phyloP scores from a whole-genome alignment of 2,888 invertebrate genomes.

The Baccha elongata region DNA sequence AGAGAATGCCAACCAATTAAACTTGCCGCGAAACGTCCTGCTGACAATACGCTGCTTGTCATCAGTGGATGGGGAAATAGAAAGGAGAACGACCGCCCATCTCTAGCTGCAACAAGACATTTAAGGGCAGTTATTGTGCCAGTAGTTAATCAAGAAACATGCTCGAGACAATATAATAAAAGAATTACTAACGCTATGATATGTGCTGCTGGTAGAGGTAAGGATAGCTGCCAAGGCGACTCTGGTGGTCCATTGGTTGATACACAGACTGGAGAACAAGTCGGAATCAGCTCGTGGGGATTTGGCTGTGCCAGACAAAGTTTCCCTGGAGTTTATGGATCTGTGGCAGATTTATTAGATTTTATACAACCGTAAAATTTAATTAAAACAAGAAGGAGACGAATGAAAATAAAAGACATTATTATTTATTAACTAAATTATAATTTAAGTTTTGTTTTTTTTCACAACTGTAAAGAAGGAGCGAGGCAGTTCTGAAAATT shows the following conservation, averaged over 20 bases:
- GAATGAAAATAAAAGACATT: background rate
- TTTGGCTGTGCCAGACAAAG: background rate
- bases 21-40: background rate
- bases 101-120: background rate
- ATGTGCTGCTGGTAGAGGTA: background rate
- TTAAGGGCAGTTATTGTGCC: background rate
- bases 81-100: background rate
- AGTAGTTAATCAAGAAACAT: background rate
- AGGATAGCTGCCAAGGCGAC: constrained; percentile 24
- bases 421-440: background rate
- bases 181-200: background rate
- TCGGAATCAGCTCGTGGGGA: constrained; percentile 19
- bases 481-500: too few relatives aligned
- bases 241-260: constrained; percentile 38
- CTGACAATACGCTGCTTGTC: background rate
- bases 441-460: too few relatives aligned
- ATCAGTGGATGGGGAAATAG: constrained; percentile 28
- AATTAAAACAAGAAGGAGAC: too few relatives aligned
- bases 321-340: constrained; percentile 25
- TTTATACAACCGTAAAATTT: background rate
- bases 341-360: constrained; percentile 10
- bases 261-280: background rate
- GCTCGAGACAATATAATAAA: background rate
- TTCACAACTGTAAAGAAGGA: too few relatives aligned
- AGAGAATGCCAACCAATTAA: constrained; percentile 1